Conservation (phyloP, 64 coral and sea anemone genomes). For the Catalaphyllia jardinei region DNA sequence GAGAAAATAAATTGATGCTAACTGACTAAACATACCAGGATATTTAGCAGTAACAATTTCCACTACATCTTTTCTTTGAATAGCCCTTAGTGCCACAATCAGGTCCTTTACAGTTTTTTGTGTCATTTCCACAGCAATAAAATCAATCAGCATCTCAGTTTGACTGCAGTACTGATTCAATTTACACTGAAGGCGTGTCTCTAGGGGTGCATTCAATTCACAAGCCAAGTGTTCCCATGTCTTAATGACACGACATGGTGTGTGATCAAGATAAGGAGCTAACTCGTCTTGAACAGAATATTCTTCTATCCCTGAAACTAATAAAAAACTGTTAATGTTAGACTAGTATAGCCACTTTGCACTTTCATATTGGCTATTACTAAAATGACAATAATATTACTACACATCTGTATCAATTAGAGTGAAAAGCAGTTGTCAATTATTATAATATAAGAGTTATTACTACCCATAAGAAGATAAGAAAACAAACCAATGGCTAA, state of each 20-base stretch:
- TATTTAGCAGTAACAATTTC: constrained; percentile 4
- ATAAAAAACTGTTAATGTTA: neutral
- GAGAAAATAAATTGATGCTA: neutral
- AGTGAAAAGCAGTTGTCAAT: too few species aligned
- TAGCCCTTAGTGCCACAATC: neutral
- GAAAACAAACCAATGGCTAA: too few species aligned
- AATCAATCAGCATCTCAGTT: neutral
- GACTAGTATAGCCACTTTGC: too few species aligned
- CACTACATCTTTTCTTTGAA: neutral
- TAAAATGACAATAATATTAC: too few species aligned
- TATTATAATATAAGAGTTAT: too few species aligned
- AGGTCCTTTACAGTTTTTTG: neutral
- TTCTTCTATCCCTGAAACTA: constrained; percentile 5
- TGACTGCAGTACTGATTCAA: neutral
- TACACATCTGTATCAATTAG: too few species aligned
- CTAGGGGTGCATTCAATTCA: constrained; percentile 4
- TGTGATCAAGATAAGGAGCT: neutral
- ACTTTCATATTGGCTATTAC: too few species aligned
- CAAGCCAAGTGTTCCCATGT: constrained; percentile 25
- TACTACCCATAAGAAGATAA: too few species aligned
- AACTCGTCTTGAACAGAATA: constrained; percentile 1
- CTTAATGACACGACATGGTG: neutral
- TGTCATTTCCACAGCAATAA: neutral
- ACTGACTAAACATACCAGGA: constrained; percentile 9
- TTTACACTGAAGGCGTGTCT: neutral